Percentiles rank a stretch among this genome's conserved stretches.
These are phyloP conservation scores for Nymphalis urticae DNA, from an alignment of 2,888 invertebrate species.

Conservation along the genomic window DNA sequence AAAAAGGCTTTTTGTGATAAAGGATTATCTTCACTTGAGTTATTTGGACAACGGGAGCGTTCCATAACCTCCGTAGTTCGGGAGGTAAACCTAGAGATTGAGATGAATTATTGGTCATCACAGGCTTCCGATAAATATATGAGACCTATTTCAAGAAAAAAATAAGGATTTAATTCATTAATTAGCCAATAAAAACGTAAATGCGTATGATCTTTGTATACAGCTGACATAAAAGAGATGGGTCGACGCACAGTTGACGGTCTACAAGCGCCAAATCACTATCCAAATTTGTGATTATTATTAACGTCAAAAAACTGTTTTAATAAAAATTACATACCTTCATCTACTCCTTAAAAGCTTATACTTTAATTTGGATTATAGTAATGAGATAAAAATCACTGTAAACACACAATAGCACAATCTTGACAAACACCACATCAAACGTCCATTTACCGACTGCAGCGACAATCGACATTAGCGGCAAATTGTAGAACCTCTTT, in stretches of 20 bases:
- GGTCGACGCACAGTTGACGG: slow-evolving; percentile 64
- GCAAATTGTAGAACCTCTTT: slow-evolving; percentile 64
- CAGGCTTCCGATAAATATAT: slow-evolving; percentile 46
- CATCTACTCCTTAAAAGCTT: slow-evolving; percentile 84
- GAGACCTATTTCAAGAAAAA: slow-evolving; percentile 52
- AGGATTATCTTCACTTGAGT: slow-evolving; percentile 67
- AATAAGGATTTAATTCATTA: slow-evolving; percentile 74
- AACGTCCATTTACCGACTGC: slow-evolving; percentile 85
- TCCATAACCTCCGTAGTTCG: slow-evolving; percentile 77
- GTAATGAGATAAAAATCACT: slow-evolving; percentile 75
- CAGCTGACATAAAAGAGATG: slow-evolving; percentile 79
- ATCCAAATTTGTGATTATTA: slow-evolving; percentile 41
- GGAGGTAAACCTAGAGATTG: slow-evolving; percentile 71
- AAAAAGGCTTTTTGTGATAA: slow-evolving; percentile 63
- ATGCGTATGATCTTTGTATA: slow-evolving; percentile 80
- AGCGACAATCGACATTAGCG: slow-evolving; percentile 74
- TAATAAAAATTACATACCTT: slow-evolving; percentile 73
- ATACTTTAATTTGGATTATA: slow-evolving; percentile 75
- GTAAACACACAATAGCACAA: slow-evolving; percentile 84
- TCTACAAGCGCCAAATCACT: slow-evolving; percentile 69
- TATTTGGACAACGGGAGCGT: slow-evolving; percentile 68
- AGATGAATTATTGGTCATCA: slow-evolving; percentile 51
- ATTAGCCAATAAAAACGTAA: slow-evolving; percentile 57
- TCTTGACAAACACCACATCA: slow-evolving; percentile 84
- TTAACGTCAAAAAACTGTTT: slow-evolving; percentile 45